A percentile compares a stretch with the other conserved stretches of the same genome.
phyloP scores from a whole-genome alignment of 2,888 invertebrate species.

The Atethmia centrago region DNA sequence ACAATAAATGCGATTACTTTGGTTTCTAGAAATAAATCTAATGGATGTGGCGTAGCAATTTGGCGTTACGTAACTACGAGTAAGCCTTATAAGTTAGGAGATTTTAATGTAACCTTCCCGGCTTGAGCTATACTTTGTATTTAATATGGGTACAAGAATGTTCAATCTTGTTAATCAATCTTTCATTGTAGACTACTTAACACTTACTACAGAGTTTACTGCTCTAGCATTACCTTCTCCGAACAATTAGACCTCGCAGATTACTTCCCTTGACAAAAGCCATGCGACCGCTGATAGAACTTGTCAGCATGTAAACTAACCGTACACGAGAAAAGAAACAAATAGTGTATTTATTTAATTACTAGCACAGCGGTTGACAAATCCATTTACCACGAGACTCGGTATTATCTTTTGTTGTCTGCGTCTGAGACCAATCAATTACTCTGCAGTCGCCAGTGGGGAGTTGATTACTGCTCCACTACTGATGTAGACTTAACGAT shows the following conservation, averaged over 20 bases:
- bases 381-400: slow-evolving; percentile 84
- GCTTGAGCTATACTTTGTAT: neutral
- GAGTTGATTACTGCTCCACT: slow-evolving; percentile 82
- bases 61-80: neutral
- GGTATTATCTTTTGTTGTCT: slow-evolving; percentile 88
- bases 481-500: slow-evolving; percentile 75
- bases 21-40: slow-evolving; percentile 19
- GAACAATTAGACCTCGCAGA: slow-evolving; percentile 40
- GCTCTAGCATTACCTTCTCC: neutral
- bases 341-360: slow-evolving; percentile 86
- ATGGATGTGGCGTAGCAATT: neutral
- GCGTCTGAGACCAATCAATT: slow-evolving; percentile 88
- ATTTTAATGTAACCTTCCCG: neutral
- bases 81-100: neutral
- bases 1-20: slow-evolving; percentile 34
- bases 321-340: slow-evolving; percentile 76
- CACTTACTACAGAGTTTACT: slow-evolving; percentile 2
- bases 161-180: neutral
- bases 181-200: neutral
- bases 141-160: neutral
- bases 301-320: slow-evolving; percentile 70
- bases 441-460: slow-evolving; percentile 78
- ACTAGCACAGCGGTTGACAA: slow-evolving; percentile 87
- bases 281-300: slow-evolving; percentile 71
- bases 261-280: slow-evolving; percentile 61